phyloP scores from a whole-genome alignment of 2,888 invertebrate species.

The Auanema freiburgensis region DNA sequence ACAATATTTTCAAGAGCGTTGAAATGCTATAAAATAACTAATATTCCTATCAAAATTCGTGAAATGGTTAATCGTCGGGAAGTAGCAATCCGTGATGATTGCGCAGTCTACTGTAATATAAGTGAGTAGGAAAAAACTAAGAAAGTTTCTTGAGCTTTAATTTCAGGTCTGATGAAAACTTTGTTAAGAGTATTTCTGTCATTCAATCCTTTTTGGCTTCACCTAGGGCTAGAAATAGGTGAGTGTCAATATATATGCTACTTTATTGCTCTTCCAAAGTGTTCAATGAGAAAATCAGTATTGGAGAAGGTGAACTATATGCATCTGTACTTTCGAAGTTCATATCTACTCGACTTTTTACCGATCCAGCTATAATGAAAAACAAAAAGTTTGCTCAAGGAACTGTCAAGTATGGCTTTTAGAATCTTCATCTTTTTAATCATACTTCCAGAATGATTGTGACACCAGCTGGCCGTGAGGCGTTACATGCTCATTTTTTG shows the following conservation, averaged over 20 bases:
- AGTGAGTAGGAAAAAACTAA: slow-evolving; percentile 6
- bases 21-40: neutral
- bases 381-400: slow-evolving; percentile 43
- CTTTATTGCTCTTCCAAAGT: slow-evolving; percentile 8
- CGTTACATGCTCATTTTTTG: slow-evolving; percentile 38
- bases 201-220: slow-evolving; percentile 41
- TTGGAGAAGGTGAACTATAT: slow-evolving; percentile 13
- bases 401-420: slow-evolving; percentile 36
- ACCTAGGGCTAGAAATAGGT: slow-evolving; percentile 33
- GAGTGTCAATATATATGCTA: neutral
- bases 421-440: neutral
- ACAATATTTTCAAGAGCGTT: slow-evolving; percentile 1
- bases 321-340: slow-evolving; percentile 23
- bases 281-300: slow-evolving; percentile 24
- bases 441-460: slow-evolving; percentile 25
- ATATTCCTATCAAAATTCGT: slow-evolving; percentile 10
- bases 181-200: slow-evolving; percentile 39
- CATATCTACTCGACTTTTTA: slow-evolving; percentile 33
- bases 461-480: slow-evolving; percentile 28
- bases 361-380: slow-evolving; percentile 26
- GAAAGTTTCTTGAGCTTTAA: neutral
- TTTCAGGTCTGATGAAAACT: slow-evolving; percentile 34
- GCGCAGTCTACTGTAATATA: slow-evolving; percentile 11
- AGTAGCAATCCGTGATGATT: slow-evolving; percentile 11
- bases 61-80: slow-evolving; percentile 5